Conservation (phyloP, 2,888 invertebrate species). For the Azorinus chamasolen region DNA sequence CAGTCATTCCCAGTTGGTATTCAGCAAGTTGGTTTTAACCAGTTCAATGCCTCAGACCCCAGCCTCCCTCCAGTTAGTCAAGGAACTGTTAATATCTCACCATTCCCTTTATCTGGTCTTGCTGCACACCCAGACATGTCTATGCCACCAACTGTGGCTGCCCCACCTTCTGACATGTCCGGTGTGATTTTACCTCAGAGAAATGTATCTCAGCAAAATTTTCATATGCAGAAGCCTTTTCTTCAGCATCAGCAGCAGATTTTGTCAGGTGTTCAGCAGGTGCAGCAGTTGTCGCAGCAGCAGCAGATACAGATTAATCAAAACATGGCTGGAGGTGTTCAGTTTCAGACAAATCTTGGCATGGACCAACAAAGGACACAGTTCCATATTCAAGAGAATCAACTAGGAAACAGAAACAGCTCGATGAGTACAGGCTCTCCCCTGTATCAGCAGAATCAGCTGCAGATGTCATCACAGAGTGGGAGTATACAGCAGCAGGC, state of each 20-base stretch:
- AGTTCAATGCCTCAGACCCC: slow-evolving; percentile 22
- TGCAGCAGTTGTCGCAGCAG: slow-evolving; percentile 19
- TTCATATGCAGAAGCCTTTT: slow-evolving; percentile 13
- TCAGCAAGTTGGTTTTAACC: not conserved
- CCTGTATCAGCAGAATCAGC: too few species aligned
- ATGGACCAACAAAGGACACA: too few species aligned
- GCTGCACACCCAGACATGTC: slow-evolving; percentile 48
- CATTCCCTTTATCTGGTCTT: slow-evolving; percentile 12
- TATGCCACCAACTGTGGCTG: slow-evolving; percentile 28
- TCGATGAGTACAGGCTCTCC: too few species aligned
- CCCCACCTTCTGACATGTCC: too few species aligned
- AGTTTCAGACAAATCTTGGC: too few species aligned
- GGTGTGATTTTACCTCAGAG: too few species aligned
- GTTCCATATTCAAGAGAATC: too few species aligned
- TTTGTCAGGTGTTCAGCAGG: slow-evolving; percentile 13
- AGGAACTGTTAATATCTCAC: slow-evolving; percentile 24
- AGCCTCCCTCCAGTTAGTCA: slow-evolving; percentile 48
- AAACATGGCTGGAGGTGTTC: too few species aligned
- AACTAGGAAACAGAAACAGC: too few species aligned
- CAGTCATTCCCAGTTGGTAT: not conserved
- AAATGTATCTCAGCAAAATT: slow-evolving; percentile 21
- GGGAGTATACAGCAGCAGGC: too few species aligned
- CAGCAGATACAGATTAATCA: slow-evolving; percentile 14
- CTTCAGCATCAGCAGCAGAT: slow-evolving; percentile 19
- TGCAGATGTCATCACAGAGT: too few species aligned